A percentile compares a stretch with the other conserved stretches of the same genome.
Evolutionary conservation across 2,113 vertebrate species (phyloP).

Genomic region (Psittacula cyanocephala): DNA sequence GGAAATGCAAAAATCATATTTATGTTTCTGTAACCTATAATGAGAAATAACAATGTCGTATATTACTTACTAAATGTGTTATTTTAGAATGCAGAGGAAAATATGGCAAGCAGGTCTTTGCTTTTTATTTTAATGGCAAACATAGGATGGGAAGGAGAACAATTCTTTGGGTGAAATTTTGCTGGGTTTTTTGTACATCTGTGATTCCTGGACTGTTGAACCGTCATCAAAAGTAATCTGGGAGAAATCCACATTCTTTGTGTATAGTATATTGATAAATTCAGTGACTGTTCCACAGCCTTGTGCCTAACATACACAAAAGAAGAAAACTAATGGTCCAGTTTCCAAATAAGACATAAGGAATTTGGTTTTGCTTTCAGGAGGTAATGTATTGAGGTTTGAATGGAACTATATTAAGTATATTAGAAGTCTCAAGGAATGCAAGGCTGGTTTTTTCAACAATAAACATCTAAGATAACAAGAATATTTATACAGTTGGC

Average conservation of each 20-base stretch:
- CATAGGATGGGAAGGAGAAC: neutral
- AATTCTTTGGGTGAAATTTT: neutral
- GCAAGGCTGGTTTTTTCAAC: neutral
- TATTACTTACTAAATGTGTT: neutral
- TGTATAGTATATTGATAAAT: neutral
- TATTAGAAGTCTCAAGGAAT: slow-evolving; percentile 20
- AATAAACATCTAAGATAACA: neutral
- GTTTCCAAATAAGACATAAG: neutral
- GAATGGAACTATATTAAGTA: neutral
- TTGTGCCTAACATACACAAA: neutral
- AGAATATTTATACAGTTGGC: neutral
- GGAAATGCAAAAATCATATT: neutral
- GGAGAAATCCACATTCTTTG: neutral
- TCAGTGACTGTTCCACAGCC: neutral
- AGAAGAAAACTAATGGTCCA: neutral
- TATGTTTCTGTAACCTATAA: neutral
- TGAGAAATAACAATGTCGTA: neutral
- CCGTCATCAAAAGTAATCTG: neutral
- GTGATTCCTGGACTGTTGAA: neutral
- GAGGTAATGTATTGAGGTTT: neutral
- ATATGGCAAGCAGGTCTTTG: neutral
- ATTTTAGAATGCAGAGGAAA: neutral
- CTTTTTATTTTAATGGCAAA: neutral
- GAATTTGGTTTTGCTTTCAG: slow-evolving; percentile 9
- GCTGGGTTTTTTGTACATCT: neutral